Conservation (phyloP, 2,888 invertebrate genomes). For the Apamea anceps region DNA sequence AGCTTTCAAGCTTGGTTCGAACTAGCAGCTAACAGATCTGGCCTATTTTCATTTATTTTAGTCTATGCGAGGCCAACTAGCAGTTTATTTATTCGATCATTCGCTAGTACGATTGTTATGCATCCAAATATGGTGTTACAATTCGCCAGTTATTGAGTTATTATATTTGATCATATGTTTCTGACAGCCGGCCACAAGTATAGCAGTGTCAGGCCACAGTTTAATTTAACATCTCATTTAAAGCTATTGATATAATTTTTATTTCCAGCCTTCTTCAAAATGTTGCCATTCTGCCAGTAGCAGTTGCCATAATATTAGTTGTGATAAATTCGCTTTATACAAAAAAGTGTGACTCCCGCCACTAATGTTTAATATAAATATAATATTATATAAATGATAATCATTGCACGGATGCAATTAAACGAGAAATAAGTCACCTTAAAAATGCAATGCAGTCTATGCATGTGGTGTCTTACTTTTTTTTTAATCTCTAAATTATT, state of each 20-base stretch:
- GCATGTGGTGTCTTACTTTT: constrained; percentile 83
- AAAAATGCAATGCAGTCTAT: constrained; percentile 88
- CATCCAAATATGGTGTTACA: constrained; percentile 15
- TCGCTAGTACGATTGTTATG: neutral
- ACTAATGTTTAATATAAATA: constrained; percentile 67
- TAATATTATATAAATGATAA: constrained; percentile 73
- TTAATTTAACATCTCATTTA: constrained; percentile 31
- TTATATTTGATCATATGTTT: neutral
- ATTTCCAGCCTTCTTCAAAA: constrained; percentile 57
- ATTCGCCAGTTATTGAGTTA: constrained; percentile 17
- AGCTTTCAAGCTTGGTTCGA: constrained; percentile 7
- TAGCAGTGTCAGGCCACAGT: neutral
- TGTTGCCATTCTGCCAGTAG: constrained; percentile 27
- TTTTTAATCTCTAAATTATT: constrained; percentile 79
- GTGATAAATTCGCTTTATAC: constrained; percentile 73
- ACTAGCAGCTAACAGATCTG: constrained; percentile 3
- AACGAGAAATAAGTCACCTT: constrained; percentile 80
- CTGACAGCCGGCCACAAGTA: neutral
- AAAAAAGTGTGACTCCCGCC: constrained; percentile 59
- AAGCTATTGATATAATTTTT: constrained; percentile 53
- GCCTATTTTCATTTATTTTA: constrained; percentile 20
- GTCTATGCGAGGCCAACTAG: constrained; percentile 1
- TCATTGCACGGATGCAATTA: constrained; percentile 77
- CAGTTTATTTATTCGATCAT: constrained; percentile 5
- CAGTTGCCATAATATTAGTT: constrained; percentile 65